These are phyloP conservation scores for Psylliodes chrysocephalus DNA, from an alignment of 2,888 invertebrate genomes.

Conservation along the genomic window DNA sequence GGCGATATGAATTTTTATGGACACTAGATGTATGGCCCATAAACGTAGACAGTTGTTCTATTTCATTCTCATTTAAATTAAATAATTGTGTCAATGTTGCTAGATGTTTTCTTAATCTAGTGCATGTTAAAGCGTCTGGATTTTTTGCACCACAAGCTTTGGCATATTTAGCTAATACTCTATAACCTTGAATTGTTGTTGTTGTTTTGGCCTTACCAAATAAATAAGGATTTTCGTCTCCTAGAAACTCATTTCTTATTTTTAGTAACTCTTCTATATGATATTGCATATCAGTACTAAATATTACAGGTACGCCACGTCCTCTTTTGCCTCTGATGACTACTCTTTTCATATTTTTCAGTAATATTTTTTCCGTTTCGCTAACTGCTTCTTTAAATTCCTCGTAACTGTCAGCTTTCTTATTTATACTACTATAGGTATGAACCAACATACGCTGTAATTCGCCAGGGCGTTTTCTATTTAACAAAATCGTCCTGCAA, in stretches of 20 bases:
- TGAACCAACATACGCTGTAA: conserved; percentile 39
- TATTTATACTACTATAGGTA: conserved; percentile 5
- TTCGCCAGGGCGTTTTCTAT: conserved; percentile 48
- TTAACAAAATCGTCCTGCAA: conserved; percentile 48
- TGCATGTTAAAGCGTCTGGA: conserved; percentile 39
- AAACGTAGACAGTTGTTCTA: conserved; percentile 47
- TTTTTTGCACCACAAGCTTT: conserved; percentile 43
- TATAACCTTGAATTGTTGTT: too few relatives aligned
- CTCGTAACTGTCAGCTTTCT: conserved; percentile 30
- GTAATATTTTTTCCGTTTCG: conserved; percentile 19
- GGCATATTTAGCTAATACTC: conserved; percentile 41
- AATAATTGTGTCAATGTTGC: conserved; percentile 46
- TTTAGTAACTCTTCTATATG: too few relatives aligned
- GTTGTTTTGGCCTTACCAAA: conserved; percentile 34
- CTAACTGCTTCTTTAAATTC: conserved; percentile 31
- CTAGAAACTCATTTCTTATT: background rate
- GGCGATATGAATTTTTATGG: conserved; percentile 38
- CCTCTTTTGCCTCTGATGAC: conserved; percentile 32
- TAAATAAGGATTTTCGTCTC: conserved; percentile 30
- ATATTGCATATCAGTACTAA: conserved; percentile 46
- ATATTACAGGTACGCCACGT: conserved; percentile 37
- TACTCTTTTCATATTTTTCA: conserved; percentile 37
- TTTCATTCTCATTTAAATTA: conserved; percentile 41
- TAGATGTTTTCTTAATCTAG: conserved; percentile 46
- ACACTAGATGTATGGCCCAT: conserved; percentile 47